Base-by-base conservation (phyloP, 2,888 invertebrate genomes). In the Gnatocerus cornutus region DNA sequence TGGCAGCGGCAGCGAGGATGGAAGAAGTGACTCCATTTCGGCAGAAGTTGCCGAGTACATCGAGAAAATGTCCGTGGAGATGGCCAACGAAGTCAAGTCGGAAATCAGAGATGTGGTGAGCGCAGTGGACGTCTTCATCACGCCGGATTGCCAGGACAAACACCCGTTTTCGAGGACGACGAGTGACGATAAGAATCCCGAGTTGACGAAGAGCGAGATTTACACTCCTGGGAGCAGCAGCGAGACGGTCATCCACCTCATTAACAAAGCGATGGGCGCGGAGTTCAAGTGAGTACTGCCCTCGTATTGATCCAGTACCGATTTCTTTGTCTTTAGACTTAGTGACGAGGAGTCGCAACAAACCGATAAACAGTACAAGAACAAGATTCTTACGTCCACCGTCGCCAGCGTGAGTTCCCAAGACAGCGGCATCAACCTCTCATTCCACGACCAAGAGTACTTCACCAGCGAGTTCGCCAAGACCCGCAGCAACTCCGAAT, bases 61-160 rank as follows among this genome's bases (percentile, higher is more conserved):
- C 52, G 92, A 92, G 88, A 93, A 92, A 73, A 90, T 92, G 81
- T 92, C 93, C 0, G 90, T 89, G 79, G 91, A 92, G 81, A 92
- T 93, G 90, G 92, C 92, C 6, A 92, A 91, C 58, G 92, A 93
- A 85, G 91, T 93, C 13, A 93, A 92, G 81, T 91, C 91, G 3
- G 93, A 93, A 82, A 92, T 92, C 71, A 87, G 92, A 52, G 92
- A 91, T 81, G 90, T 91, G 84, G 91, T 91, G 0, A 91, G 87
- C 80, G 91, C 92, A 48, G 93, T 93, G 1, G 92, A 93, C 74
- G 92, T 84, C 4, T 85, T 84, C 66, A 84, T 85, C 46, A 83
- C 84, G 0, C 85, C 85, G 0, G 83, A 83, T 39, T 75, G 73
- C 65, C 79, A 77, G 41, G 83, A 84, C 27, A 81, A 82, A 56